These are phyloP conservation scores for Cantharis lateralis DNA, from an alignment of 2,888 invertebrate genomes.

Conservation along the genomic window DNA sequence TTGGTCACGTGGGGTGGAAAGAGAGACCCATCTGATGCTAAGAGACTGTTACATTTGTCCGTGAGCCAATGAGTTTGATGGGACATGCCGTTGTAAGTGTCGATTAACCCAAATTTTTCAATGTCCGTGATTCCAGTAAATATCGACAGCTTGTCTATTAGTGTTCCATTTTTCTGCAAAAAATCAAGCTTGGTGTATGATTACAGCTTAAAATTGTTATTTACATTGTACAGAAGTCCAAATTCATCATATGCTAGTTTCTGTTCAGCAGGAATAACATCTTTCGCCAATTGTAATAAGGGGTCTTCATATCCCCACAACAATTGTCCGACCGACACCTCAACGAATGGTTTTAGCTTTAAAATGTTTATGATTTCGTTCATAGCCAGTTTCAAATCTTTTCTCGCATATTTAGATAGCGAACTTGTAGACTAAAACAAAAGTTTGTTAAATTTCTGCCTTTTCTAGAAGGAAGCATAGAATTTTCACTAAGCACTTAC, in stretches of 20 bases:
- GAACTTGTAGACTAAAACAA: conserved; percentile 74
- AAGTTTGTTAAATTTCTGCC: neutral
- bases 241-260: conserved; percentile 90
- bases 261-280: conserved; percentile 88
- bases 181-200: conserved; percentile 17
- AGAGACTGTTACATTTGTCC: conserved; percentile 77
- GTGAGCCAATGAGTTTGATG: conserved; percentile 78
- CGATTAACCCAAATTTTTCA: conserved; percentile 75
- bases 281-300: conserved; percentile 83
- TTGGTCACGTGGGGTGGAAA: no score
- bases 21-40: no score
- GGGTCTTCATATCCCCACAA: conserved; percentile 94
- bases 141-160: conserved; percentile 75
- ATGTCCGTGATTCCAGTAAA: conserved; percentile 78
- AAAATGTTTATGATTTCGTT: conserved; percentile 91
- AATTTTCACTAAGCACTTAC: conserved; percentile 58
- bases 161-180: conserved; percentile 75
- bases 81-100: conserved; percentile 65
- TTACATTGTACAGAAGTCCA: conserved; percentile 84
- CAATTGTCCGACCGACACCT: conserved; percentile 83
- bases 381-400: conserved; percentile 84
- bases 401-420: conserved; percentile 85
- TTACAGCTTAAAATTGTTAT: conserved; percentile 38
- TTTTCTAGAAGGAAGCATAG: neutral
- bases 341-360: conserved; percentile 89